Evolutionary conservation across 2,888 invertebrate genomes (phyloP).

Genomic region (Drosophila hawaiiensis): DNA sequence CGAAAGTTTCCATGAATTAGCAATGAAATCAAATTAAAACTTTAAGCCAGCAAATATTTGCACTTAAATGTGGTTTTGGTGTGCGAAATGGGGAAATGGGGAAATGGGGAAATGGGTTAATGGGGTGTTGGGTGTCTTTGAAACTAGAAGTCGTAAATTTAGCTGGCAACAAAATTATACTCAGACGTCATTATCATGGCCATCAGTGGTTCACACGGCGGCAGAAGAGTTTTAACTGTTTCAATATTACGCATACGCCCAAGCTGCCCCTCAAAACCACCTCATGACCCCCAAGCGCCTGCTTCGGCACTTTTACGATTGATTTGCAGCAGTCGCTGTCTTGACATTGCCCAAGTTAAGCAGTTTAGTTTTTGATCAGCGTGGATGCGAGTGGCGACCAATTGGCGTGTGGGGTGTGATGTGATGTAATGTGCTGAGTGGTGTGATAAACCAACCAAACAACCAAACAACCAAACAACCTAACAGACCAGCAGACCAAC

Average conservation of each 20-base stretch:
- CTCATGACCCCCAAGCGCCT: background rate
- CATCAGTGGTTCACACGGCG: conserved; percentile 41
- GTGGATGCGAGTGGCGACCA: conserved; percentile 10
- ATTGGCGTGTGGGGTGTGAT: conserved; percentile 16
- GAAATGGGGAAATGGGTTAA: background rate
- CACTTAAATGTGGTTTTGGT: conserved; percentile 42
- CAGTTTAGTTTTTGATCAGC: conserved; percentile 6
- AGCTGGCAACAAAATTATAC: conserved; percentile 41
- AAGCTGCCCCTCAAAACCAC: too few species aligned
- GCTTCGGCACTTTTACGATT: conserved; percentile 35
- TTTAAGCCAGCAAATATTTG: conserved; percentile 58
- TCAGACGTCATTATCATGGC: conserved; percentile 53
- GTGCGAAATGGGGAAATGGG: background rate
- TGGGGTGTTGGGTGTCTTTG: background rate
- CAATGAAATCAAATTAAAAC: conserved; percentile 65
- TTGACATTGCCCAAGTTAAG: conserved; percentile 45
- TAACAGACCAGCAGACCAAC: conserved; percentile 20
- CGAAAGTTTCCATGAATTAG: conserved; percentile 38
- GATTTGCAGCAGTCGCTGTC: conserved; percentile 50
- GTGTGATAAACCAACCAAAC: conserved; percentile 35
- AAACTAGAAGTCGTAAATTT: conserved; percentile 52
- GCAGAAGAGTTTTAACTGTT: conserved; percentile 49
- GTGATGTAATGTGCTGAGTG: background rate
- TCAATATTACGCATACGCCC: conserved; percentile 56
- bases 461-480: conserved; percentile 9